Conservation (phyloP, 2,888 invertebrate species). For the Drosophila atripex region DNA sequence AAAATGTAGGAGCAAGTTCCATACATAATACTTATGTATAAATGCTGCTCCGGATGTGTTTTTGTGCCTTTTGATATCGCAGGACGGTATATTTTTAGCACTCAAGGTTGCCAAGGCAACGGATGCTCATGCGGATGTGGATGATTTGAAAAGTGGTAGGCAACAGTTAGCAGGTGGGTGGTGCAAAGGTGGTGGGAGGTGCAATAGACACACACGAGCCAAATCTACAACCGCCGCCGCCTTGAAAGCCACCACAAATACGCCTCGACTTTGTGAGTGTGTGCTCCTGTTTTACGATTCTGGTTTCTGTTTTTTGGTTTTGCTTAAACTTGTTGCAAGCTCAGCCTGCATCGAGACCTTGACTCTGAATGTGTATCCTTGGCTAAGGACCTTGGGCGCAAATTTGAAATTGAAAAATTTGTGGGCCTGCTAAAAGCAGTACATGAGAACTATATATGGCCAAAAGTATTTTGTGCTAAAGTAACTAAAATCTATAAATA, state of each 20-base stretch:
- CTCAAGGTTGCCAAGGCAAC: slow-evolving; percentile 63
- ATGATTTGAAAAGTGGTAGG: slow-evolving; percentile 76
- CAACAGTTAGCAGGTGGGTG: slow-evolving; percentile 52
- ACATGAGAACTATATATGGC: slow-evolving; percentile 14
- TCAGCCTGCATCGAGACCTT: slow-evolving; percentile 48
- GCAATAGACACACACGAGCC: slow-evolving; percentile 31
- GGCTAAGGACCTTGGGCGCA: slow-evolving; percentile 49
- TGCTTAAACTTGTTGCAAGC: slow-evolving; percentile 68
- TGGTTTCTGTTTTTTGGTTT: slow-evolving; percentile 21
- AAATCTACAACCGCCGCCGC: slow-evolving; percentile 30
- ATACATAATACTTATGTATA: background rate
- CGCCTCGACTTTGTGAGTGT: slow-evolving; percentile 2
- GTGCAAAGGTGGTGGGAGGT: slow-evolving; percentile 17
- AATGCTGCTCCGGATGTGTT: slow-evolving; percentile 7
- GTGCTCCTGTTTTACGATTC: slow-evolving; percentile 18
- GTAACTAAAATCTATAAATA: slow-evolving; percentile 6
- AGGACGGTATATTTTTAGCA: slow-evolving; percentile 67
- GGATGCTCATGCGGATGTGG: slow-evolving; percentile 74
- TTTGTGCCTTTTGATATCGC: slow-evolving; percentile 64
- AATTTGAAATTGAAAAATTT: slow-evolving; percentile 71
- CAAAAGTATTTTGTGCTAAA: background rate
- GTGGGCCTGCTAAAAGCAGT: slow-evolving; percentile 36
- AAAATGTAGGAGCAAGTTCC: background rate
- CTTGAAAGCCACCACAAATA: slow-evolving; percentile 56
- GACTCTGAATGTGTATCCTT: slow-evolving; percentile 66